These are phyloP conservation scores for Hydropsyche tenuis DNA, from an alignment of 1,140 invertebrate genomes.

Conservation along the genomic window DNA sequence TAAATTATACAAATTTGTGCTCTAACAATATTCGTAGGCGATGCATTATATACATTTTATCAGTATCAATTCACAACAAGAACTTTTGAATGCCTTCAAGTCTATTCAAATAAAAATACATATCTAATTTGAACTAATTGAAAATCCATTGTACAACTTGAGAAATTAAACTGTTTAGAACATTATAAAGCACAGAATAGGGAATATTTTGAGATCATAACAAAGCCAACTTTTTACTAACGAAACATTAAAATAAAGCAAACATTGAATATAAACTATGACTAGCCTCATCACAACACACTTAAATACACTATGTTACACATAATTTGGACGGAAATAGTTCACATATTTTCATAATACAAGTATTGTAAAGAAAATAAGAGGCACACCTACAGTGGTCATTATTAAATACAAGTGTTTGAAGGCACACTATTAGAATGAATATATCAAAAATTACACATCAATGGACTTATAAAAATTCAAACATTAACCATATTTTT, in stretches of 20 bases:
- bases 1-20: constrained; percentile 25
- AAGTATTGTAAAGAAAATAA: not conserved
- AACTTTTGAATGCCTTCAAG: too few species aligned
- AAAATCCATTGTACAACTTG: too few species aligned
- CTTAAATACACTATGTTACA: constrained; percentile 19
- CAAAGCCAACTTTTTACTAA: too few species aligned
- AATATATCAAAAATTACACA: constrained; percentile 8
- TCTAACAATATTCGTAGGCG: not conserved
- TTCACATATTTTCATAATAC: constrained; percentile 11
- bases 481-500: not conserved
- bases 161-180: too few species aligned
- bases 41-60: constrained; percentile 6
- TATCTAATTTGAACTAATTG: too few species aligned
- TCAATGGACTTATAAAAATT: not conserved
- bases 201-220: too few species aligned
- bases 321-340: constrained; percentile 31
- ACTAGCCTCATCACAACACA: constrained; percentile 39
- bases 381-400: constrained; percentile 20
- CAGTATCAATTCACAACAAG: too few species aligned
- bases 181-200: not conserved
- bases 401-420: constrained; percentile 19
- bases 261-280: constrained; percentile 9
- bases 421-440: constrained; percentile 7
- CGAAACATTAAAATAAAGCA: not conserved
- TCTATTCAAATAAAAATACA: too few species aligned